These are phyloP conservation scores for Ischnura elegans DNA, from an alignment of 2,888 invertebrate genomes.

Conservation along the genomic window DNA sequence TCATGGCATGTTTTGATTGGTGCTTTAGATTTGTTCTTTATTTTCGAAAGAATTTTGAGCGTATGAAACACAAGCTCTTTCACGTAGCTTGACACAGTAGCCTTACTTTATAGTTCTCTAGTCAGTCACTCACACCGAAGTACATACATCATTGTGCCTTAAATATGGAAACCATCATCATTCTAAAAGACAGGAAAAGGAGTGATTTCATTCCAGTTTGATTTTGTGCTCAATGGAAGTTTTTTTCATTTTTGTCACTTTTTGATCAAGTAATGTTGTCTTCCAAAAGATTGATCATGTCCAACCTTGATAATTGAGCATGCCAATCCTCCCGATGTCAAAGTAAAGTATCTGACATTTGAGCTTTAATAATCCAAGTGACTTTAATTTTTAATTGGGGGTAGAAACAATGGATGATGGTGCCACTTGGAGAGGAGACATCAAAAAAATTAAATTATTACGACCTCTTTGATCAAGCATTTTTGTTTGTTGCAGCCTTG, in stretches of 20 bases:
- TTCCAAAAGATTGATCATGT: constrained; percentile 48
- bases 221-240: constrained; percentile 44
- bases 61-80: constrained; percentile 64
- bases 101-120: constrained; percentile 64
- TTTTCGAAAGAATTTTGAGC: constrained; percentile 66
- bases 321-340: constrained; percentile 41
- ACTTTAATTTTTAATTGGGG: constrained; percentile 51
- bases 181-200: constrained; percentile 60
- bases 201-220: constrained; percentile 33
- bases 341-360: constrained; percentile 34
- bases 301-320: constrained; percentile 57
- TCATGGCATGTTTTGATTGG: constrained; percentile 67
- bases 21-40: constrained; percentile 66
- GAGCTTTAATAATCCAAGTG: constrained; percentile 22
- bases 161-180: constrained; percentile 65
- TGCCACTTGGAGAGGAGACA: constrained; percentile 56
- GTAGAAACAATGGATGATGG: constrained; percentile 46
- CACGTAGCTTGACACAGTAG: constrained; percentile 67
- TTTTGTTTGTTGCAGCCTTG: constrained; percentile 57
- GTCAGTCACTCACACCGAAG: constrained; percentile 66
- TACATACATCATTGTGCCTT: constrained; percentile 67
- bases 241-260: constrained; percentile 42
- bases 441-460: constrained; percentile 13
- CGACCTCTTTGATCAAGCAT: constrained; percentile 45
- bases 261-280: constrained; percentile 44